phyloP scores from a whole-genome alignment of 2,888 invertebrate genomes.

The Fragum whitleyi region DNA sequence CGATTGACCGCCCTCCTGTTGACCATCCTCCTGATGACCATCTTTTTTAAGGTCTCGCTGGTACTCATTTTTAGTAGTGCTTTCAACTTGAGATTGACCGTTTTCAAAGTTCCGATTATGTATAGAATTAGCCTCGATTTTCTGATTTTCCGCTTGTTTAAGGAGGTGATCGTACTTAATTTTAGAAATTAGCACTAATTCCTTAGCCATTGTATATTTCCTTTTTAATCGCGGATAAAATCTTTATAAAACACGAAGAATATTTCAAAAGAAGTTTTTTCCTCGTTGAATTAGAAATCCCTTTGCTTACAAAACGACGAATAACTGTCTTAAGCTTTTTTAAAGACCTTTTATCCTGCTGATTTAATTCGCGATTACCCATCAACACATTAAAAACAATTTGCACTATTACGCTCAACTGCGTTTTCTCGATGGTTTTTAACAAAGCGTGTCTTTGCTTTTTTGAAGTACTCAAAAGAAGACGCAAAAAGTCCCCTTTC shows the following conservation, averaged over 20 bases:
- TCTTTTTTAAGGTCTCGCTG: neutral
- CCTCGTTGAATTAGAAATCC: slow-evolving; percentile 11
- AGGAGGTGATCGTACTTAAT: slow-evolving; percentile 30
- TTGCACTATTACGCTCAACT: slow-evolving; percentile 36
- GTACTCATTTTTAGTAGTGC: neutral
- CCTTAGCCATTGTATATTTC: slow-evolving; percentile 33
- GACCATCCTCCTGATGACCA: neutral
- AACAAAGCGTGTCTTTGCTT: slow-evolving; percentile 21
- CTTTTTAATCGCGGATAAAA: slow-evolving; percentile 20
- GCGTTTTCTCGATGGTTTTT: slow-evolving; percentile 33
- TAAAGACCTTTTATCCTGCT: slow-evolving; percentile 8
- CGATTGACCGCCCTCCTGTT: neutral
- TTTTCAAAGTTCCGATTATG: neutral
- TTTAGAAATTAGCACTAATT: slow-evolving; percentile 36
- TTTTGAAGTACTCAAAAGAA: slow-evolving; percentile 26
- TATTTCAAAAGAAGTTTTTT: slow-evolving; percentile 21
- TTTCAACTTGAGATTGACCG: neutral
- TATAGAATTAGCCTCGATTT: neutral
- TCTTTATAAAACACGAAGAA: neutral
- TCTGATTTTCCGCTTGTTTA: neutral
- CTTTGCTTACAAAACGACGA: slow-evolving; percentile 25
- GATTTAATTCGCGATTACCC: slow-evolving; percentile 4
- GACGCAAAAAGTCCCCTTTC: slow-evolving; percentile 39
- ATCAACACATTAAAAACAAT: slow-evolving; percentile 37
- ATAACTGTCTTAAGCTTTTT: slow-evolving; percentile 29